Base-by-base conservation (phyloP, 1,140 invertebrate genomes). In the Nasonia vitripennis region DNA sequence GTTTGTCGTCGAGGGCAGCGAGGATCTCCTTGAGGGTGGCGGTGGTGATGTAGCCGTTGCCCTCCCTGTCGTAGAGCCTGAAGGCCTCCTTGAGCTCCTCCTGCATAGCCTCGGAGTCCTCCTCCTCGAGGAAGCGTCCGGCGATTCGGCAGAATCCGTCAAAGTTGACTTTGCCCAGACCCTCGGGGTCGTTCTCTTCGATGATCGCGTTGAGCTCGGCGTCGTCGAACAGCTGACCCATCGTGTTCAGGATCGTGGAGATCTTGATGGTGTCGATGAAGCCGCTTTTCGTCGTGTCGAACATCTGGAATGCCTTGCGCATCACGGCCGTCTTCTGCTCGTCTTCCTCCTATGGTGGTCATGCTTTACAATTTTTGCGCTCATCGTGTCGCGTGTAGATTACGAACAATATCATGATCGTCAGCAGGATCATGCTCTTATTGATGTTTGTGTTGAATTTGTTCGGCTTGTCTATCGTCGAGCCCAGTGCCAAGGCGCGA, bases 71-170 rank as follows among this genome's bases (percentile, higher is more conserved):
- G 91, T 96, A 96, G 87, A 96, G 95, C 91, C 97, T 95, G 94
- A 99, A 99, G 78, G 98, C 98, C 94, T 99, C 98, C 89, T 98
- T 98, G 73, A 99, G 94, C 94, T 99, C 98, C 91, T 98, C 97
- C 92, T 98, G 97, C 94, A 98, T 98, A 75, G 97, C 97, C 91
- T 98, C 97, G 86, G 97, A 97, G 89, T 98, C 97, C 90, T 98
- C 97, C 90, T 98, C 97, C 88, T 97, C 97, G 10, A 98, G 95
- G 93, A 98, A 98, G 91, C 97, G 96, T 37, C 97, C 96, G 12
- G 97, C 97, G 87, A 99, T 97, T 88, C 95, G 96, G 89, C 97
- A 97, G 93, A 99, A 99, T 70, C 97, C 97, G 88, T 98, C 98
- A 87, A 99, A 99, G 90, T 98, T 98, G 51, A 99, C 96, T 93